Conservation (phyloP, 2,888 invertebrate species). For the Perdita meconis region DNA sequence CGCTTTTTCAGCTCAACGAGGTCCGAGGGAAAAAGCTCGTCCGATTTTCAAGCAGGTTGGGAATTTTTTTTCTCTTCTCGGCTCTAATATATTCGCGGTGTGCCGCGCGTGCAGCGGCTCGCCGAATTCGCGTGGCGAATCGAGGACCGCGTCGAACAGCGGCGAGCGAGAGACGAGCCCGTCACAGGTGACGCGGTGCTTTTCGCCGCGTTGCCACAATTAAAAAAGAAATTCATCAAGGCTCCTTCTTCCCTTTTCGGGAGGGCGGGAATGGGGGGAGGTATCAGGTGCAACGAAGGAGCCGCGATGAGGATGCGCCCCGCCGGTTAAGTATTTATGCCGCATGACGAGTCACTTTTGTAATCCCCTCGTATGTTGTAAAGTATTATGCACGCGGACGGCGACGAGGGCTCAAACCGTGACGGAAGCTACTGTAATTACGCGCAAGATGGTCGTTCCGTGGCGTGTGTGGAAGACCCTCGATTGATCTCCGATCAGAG, state of each 20-base stretch:
- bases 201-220: conserved; percentile 63
- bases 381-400: conserved; percentile 73
- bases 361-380: conserved; percentile 69
- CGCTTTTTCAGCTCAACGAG: conserved; percentile 20
- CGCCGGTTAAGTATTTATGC: conserved; percentile 79
- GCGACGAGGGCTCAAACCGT: conserved; percentile 68
- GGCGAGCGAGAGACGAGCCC: conserved; percentile 56
- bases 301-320: conserved; percentile 67
- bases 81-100: conserved; percentile 63
- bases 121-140: conserved; percentile 71
- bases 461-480: conserved; percentile 34
- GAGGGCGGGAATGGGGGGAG: conserved; percentile 60
- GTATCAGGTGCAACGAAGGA: conserved; percentile 80
- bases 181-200: conserved; percentile 69
- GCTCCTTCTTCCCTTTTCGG: conserved; percentile 13
- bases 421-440: conserved; percentile 74
- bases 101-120: conserved; percentile 46
- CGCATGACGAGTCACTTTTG: conserved; percentile 82
- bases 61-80: neutral
- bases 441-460: conserved; percentile 70
- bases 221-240: conserved; percentile 80
- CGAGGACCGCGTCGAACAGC: conserved; percentile 48
- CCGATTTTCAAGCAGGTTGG: conserved; percentile 19
- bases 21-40: conserved; percentile 11
- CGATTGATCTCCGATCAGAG: conserved; percentile 68